Evolutionary conservation across 2,888 invertebrate species (phyloP).

Genomic region (Thelaira solivaga): DNA sequence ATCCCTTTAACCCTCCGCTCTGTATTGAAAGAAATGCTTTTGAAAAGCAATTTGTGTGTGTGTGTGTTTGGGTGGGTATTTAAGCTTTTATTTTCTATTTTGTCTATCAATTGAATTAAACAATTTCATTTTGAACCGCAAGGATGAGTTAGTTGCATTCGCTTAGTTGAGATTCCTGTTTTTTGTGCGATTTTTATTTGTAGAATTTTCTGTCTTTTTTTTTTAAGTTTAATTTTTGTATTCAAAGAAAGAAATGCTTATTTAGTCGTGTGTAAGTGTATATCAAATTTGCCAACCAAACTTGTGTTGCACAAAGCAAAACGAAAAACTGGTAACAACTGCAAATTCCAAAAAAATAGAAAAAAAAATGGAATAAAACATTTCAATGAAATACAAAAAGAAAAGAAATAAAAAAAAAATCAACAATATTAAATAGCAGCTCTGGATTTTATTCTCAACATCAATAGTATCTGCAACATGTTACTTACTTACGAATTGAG

Average conservation of each 20-base stretch:
- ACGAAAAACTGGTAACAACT: conserved; percentile 19
- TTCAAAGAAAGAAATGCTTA: conserved; percentile 49
- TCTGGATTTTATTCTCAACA: conserved; percentile 47
- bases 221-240: conserved; percentile 17
- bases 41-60: not conserved
- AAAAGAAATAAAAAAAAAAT: not conserved
- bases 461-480: conserved; percentile 39
- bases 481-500: conserved; percentile 57
- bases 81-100: conserved; percentile 4
- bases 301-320: conserved; percentile 30
- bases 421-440: conserved; percentile 23
- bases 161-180: conserved; percentile 5
- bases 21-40: not conserved
- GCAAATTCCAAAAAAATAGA: conserved; percentile 1
- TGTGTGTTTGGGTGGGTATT: not conserved
- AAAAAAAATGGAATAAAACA: conserved; percentile 1
- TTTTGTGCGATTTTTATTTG: not conserved
- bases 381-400: conserved; percentile 17
- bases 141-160: conserved; percentile 29
- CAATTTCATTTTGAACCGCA: conserved; percentile 41
- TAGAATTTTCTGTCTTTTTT: not conserved
- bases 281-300: conserved; percentile 42
- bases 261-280: conserved; percentile 52
- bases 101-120: conserved; percentile 46
- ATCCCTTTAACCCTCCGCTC: not conserved